Conservation (phyloP, 1,140 invertebrate species). For the Eriocheir sinensis region DNA sequence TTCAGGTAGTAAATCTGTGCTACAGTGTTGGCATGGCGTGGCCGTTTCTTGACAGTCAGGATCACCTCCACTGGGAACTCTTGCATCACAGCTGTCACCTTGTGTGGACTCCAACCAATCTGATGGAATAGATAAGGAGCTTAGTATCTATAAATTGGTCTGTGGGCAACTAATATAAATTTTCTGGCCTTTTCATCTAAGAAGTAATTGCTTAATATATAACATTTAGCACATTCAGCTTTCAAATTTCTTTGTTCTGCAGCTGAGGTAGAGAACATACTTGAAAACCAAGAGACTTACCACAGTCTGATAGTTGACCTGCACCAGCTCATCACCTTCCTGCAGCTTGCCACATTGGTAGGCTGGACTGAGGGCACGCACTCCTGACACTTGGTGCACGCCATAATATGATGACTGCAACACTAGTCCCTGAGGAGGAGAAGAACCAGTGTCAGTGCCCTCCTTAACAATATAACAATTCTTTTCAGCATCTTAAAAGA, state of each 20-base stretch:
- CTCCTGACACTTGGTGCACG: slow-evolving; percentile 92
- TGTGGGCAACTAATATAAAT: no score
- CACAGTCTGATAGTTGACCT: slow-evolving; percentile 93
- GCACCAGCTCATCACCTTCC: slow-evolving; percentile 96
- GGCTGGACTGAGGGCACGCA: slow-evolving; percentile 90
- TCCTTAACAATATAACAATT: slow-evolving; percentile 45
- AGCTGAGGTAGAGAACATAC: no score
- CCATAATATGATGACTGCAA: slow-evolving; percentile 93
- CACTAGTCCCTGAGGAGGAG: slow-evolving; percentile 87
- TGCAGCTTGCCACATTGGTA: slow-evolving; percentile 94
- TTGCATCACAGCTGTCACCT: slow-evolving; percentile 88
- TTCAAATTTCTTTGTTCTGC: no score
- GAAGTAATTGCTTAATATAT: no score
- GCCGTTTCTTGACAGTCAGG: slow-evolving; percentile 91
- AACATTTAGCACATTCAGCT: no score
- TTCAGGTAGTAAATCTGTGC: slow-evolving; percentile 84
- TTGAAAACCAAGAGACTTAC: slow-evolving; percentile 42
- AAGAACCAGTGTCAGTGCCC: not conserved
- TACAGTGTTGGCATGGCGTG: slow-evolving; percentile 91
- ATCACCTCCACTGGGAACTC: slow-evolving; percentile 91
- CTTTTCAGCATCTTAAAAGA: not conserved
- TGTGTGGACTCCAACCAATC: slow-evolving; percentile 92
- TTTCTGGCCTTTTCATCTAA: no score
- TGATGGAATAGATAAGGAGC: slow-evolving; percentile 79
- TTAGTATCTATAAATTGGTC: no score